These are phyloP conservation scores for Pyrochroa serraticornis DNA, from an alignment of 2,888 invertebrate species.

Conservation along the genomic window DNA sequence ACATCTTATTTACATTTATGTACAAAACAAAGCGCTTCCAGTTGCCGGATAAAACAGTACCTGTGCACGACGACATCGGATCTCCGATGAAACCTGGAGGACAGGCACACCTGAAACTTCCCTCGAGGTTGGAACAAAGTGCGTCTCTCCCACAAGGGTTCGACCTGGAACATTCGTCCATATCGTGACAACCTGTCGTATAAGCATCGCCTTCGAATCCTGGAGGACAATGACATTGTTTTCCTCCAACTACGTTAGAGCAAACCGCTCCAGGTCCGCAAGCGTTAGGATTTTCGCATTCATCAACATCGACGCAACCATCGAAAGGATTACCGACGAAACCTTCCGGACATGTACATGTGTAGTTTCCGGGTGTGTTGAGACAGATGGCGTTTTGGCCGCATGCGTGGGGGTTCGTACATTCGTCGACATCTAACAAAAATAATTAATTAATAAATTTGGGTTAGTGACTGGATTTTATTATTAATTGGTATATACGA, in stretches of 20 bases:
- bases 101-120: constrained; percentile 80
- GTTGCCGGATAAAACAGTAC: constrained; percentile 57
- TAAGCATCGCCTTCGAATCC: constrained; percentile 81
- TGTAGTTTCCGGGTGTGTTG: constrained; percentile 86
- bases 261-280: constrained; percentile 84
- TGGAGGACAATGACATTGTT: constrained; percentile 83
- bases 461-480: constrained; percentile 11
- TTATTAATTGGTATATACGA: no score
- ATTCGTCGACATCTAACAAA: constrained; percentile 84
- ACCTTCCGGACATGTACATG: constrained; percentile 82
- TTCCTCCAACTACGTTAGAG: constrained; percentile 78
- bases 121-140: constrained; percentile 78
- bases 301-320: constrained; percentile 82
- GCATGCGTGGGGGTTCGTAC: constrained; percentile 79
- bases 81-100: constrained; percentile 84
- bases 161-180: constrained; percentile 75
- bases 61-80: constrained; percentile 75
- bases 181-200: constrained; percentile 72
- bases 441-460: constrained; percentile 1
- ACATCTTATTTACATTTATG: constrained; percentile 37
- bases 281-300: constrained; percentile 73
- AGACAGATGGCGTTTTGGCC: constrained; percentile 81
- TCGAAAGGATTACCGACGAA: constrained; percentile 83
- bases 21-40: constrained; percentile 28
- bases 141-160: constrained; percentile 77